Conservation (phyloP, 2,888 invertebrate species). For the Calameuta filiformis region DNA sequence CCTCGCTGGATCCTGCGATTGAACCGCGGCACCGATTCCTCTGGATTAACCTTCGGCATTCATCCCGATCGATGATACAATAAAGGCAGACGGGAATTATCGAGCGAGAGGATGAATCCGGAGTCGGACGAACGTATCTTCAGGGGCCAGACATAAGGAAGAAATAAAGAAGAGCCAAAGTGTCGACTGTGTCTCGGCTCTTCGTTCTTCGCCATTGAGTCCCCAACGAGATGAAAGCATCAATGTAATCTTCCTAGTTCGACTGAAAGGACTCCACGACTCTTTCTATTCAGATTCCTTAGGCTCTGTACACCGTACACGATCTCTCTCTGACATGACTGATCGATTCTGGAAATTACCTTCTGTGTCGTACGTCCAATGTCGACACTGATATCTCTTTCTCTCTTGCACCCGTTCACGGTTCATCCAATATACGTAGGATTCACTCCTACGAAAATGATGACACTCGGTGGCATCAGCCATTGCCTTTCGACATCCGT, state of each 20-base stretch:
- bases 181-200: background rate
- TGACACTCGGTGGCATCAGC: background rate
- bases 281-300: conserved; percentile 22
- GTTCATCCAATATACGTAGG: background rate
- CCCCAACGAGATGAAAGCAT: conserved; percentile 17
- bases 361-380: background rate
- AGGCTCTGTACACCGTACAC: conserved; percentile 15
- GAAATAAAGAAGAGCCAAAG: conserved; percentile 9
- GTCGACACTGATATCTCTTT: conserved; percentile 11
- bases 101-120: background rate
- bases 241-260: conserved; percentile 20
- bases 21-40: background rate
- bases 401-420: background rate
- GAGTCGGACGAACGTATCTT: background rate
- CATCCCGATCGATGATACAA: background rate
- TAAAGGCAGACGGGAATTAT: background rate
- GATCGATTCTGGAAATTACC: conserved; percentile 25
- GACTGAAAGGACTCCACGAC: conserved; percentile 16
- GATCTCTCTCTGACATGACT: conserved; percentile 18
- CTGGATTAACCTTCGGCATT: background rate
- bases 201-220: conserved; percentile 1
- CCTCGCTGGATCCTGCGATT: background rate
- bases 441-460: background rate
- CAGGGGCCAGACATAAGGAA: background rate
- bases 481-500: background rate